Evolutionary conservation across 1,140 invertebrate species (phyloP), one percentile per base, ranked within the genome.

Genomic region (Drosophila ambigua): DNA sequence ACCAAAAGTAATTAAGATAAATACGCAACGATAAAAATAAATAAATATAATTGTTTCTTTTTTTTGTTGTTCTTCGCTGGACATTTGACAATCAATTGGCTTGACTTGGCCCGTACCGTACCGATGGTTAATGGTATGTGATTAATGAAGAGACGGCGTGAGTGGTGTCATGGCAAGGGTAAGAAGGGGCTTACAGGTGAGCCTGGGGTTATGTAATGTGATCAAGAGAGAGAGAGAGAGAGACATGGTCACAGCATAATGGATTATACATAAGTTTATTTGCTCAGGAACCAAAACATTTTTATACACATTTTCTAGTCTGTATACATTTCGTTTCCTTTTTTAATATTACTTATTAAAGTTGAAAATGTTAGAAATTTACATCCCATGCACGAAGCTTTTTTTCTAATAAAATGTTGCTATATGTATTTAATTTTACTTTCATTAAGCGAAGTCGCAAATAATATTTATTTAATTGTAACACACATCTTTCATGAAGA

Each of bases 1-100:
- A 77, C 77, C 74, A 88, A 84, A 88, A 89, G 84, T 88, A 88
- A 88, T 88, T 88, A 88, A 88, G 83, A 88, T 88, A 89, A 83
- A 88, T 88, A 89, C 77, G 83, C 79, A 68, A 65, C 84, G 83
- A 88, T 88, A 88, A 79, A 79, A 73, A 64, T 79, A 88, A 83
- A 89, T 89, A 88, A 88, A 83, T 89, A 89, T 88, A 88, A 89
- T 88, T 89, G 76, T 88, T 77, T 88, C 58, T 66, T 24, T 54
- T 54, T 48, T 45, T 43, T 60, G 20, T 45, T 5, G 23, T 62
- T 74, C 20, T 57, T 67, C 57, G 69, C 52, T 28, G 45, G 57
- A 41, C 77, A 77, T 71, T 85, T 85, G 81, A 80, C 77, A 84
- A 74, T 84, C 68, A 69, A 79, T 77, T 73, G 77, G 35, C 35